Conservation (phyloP, 1,140 invertebrate species). For the Agrypnia vestita region DNA sequence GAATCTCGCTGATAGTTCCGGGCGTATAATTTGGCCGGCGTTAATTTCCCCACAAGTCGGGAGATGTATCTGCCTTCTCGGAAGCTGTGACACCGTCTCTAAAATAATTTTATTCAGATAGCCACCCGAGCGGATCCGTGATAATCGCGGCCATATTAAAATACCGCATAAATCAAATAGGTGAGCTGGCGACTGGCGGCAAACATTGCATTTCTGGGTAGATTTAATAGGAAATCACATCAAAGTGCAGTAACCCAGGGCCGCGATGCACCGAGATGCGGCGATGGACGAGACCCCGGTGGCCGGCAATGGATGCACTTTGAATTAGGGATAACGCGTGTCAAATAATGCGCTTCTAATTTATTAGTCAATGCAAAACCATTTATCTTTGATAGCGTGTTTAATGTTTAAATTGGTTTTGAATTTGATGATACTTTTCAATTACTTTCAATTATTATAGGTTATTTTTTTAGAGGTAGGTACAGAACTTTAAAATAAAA, state of each 20-base stretch:
- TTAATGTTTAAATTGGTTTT: no score
- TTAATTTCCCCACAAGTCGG: not conserved
- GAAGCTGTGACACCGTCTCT: not conserved
- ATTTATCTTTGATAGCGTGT: no score
- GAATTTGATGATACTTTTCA: no score
- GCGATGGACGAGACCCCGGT: not conserved
- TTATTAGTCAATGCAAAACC: no score
- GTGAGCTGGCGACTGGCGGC: slow-evolving; percentile 27
- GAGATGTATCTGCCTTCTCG: not conserved
- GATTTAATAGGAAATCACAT: slow-evolving; percentile 58
- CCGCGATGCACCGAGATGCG: not conserved
- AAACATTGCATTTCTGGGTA: slow-evolving; percentile 44
- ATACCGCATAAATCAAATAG: slow-evolving; percentile 57
- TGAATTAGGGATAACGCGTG: no score
- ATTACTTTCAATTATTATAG: no score
- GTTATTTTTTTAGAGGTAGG: no score
- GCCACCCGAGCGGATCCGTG: not conserved
- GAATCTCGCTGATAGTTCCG: no score
- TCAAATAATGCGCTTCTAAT: no score
- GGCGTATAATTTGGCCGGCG: no score
- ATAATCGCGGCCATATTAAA: slow-evolving; percentile 54
- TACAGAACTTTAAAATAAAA: no score
- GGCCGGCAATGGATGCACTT: not conserved
- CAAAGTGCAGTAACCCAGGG: slow-evolving; percentile 50
- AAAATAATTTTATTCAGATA: slow-evolving; percentile 11